Evolutionary conservation across 1,140 invertebrate species (phyloP).

Genomic region (Melipona quadrifasciata): DNA sequence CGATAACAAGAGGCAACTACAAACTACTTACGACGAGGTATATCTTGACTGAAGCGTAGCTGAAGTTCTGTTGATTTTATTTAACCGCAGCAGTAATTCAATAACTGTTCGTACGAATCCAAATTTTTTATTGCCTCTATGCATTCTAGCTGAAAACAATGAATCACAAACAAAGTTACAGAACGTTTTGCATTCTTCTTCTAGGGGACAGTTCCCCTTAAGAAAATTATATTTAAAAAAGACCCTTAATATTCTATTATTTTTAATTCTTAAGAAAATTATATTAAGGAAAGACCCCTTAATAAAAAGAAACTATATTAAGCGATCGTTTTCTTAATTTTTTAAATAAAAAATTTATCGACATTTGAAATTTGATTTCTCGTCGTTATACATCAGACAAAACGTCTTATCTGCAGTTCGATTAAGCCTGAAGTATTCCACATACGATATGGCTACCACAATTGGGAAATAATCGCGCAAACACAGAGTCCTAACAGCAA

Average conservation of each 20-base stretch:
- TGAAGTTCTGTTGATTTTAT: not conserved
- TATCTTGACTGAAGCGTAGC: not conserved
- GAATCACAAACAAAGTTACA: not conserved
- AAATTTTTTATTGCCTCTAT: not conserved
- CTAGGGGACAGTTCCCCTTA: too few species aligned
- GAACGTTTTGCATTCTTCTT: not conserved
- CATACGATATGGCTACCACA: not conserved
- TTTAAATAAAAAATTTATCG: not conserved
- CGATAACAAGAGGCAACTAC: too few species aligned
- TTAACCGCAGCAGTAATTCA: not conserved
- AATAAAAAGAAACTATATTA: not conserved
- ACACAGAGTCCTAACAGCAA: not conserved
- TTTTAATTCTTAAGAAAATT: too few species aligned
- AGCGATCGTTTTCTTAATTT: too few species aligned
- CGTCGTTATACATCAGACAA: too few species aligned
- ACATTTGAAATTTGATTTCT: not conserved
- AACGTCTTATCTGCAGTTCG: not conserved
- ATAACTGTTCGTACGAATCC: not conserved
- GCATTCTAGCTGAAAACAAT: not conserved
- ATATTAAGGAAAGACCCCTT: not conserved
- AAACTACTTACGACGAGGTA: not conserved
- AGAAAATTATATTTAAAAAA: too few species aligned
- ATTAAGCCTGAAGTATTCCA: not conserved
- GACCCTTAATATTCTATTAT: too few species aligned
- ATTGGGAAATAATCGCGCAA: not conserved